These are phyloP conservation scores for Maccullochella peelii DNA, from an alignment of 2,113 vertebrate species.

Conservation along the genomic window DNA sequence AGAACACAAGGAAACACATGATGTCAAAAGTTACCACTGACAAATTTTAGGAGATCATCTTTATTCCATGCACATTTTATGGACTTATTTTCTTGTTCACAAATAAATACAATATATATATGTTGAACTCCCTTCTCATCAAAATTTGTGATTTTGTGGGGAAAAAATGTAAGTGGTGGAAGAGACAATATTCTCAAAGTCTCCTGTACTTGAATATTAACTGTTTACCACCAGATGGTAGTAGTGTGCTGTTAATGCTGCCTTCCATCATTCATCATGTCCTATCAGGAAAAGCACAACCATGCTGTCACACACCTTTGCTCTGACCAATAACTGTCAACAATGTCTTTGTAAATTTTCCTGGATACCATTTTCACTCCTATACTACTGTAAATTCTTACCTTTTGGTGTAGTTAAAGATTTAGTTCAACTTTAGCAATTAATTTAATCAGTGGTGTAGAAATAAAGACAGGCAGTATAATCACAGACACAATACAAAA, in stretches of 20 bases:
- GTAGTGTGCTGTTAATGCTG: conserved; percentile 32
- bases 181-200: neutral
- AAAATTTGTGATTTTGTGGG: neutral
- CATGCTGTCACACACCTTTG: neutral
- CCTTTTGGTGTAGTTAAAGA: neutral
- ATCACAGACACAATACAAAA: neutral
- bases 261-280: neutral
- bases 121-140: neutral
- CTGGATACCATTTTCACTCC: neutral
- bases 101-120: neutral
- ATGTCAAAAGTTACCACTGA: conserved; percentile 66
- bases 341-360: neutral
- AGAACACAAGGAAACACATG: conserved; percentile 84
- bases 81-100: neutral
- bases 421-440: neutral
- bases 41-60: conserved; percentile 45
- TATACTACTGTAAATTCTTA: neutral
- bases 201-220: neutral
- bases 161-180: neutral
- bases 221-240: conserved; percentile 68
- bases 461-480: neutral
- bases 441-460: neutral
- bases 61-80: neutral
- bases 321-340: neutral
- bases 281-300: neutral